phyloP scores from a whole-genome alignment of 2,888 invertebrate species.

The Cactoblastis cactorum region DNA sequence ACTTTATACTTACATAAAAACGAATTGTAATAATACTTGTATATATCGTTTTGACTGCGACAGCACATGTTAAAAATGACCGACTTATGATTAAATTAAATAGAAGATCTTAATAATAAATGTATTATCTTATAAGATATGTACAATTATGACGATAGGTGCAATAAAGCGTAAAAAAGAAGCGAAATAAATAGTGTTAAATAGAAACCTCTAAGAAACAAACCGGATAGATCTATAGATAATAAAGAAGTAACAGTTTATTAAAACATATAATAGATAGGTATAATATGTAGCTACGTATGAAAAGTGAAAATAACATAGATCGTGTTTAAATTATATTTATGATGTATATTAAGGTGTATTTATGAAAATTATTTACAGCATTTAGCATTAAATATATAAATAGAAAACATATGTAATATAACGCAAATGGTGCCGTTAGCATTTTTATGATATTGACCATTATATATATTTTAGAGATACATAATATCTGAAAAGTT shows the following conservation, averaged over 20 bases:
- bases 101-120: constrained; percentile 16
- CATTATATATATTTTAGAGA: too few species aligned
- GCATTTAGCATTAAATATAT: neutral
- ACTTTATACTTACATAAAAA: neutral
- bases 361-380: constrained; percentile 6
- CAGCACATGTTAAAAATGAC: constrained; percentile 28
- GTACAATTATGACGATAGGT: constrained; percentile 38
- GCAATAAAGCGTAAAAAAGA: constrained; percentile 56
- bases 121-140: constrained; percentile 26
- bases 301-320: constrained; percentile 31
- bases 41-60: constrained; percentile 35
- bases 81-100: constrained; percentile 20
- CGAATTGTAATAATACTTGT: neutral
- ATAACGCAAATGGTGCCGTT: neutral
- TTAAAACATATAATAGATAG: constrained; percentile 15
- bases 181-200: constrained; percentile 52
- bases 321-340: constrained; percentile 34
- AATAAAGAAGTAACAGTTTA: constrained; percentile 20
- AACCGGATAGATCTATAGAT: constrained; percentile 41
- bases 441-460: too few species aligned
- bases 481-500: too few species aligned
- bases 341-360: constrained; percentile 20
- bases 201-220: constrained; percentile 41
- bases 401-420: constrained; percentile 1
- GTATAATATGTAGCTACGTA: constrained; percentile 14